Conservation (phyloP, 2,888 invertebrate species). For the Leptopilina syphax region DNA sequence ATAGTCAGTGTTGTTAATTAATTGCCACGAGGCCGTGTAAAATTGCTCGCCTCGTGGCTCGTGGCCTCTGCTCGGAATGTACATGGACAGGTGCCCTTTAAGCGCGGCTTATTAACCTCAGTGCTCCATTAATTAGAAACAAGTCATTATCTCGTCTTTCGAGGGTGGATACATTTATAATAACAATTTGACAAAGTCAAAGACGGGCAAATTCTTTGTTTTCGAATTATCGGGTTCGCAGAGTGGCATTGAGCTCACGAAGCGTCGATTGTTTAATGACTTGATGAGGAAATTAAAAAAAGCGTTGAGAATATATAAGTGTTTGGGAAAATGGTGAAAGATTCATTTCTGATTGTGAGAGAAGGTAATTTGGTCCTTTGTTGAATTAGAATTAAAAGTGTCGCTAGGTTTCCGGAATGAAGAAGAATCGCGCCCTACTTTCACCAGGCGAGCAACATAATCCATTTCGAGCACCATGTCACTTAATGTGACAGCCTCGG, state of each 20-base stretch:
- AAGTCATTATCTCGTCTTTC: conserved; percentile 4
- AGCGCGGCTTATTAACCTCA: neutral
- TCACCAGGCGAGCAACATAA: conserved; percentile 27
- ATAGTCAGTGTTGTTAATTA: conserved; percentile 3
- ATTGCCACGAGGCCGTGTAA: neutral
- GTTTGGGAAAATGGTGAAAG: conserved; percentile 5
- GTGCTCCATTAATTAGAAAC: conserved; percentile 21
- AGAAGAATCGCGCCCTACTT: conserved; percentile 33
- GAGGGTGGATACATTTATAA: neutral
- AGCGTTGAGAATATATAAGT: neutral
- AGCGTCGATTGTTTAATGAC: neutral
- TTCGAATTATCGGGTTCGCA: too few species aligned
- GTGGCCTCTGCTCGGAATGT: neutral
- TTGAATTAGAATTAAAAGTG: conserved; percentile 21
- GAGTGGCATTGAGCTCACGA: neutral
- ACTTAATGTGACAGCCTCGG: conserved; percentile 9
- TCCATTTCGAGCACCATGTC: conserved; percentile 21
- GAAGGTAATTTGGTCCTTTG: conserved; percentile 9
- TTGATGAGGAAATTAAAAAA: neutral
- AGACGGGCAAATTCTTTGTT: too few species aligned
- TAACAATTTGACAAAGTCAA: too few species aligned
- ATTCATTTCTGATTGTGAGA: neutral
- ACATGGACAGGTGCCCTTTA: neutral
- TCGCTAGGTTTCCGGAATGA: conserved; percentile 28
- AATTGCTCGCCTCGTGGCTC: neutral